Evolutionary conservation across 2,797 vertebrate species (phyloP), one percentile per base, ranked within the genome.

Genomic region (Sternotherus odoratus): DNA sequence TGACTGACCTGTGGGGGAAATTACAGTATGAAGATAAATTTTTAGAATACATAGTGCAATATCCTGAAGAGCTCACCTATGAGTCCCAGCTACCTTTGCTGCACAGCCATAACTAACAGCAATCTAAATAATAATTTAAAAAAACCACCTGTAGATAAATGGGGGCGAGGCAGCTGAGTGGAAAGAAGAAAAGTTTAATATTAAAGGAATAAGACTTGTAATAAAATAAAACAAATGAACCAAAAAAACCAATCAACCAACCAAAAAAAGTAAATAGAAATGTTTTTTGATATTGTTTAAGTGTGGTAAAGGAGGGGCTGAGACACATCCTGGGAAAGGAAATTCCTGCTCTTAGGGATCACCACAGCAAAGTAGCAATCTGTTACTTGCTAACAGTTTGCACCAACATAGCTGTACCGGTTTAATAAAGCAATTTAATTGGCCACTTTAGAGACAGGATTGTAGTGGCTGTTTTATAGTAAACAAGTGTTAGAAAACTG

Each of bases 351-450:
- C 2, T 5, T 54, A 26, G 89, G 77, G 48, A 26, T 15, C 2
- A 4, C 57, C 6, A 6, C 2, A 11, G 11, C 16, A 79, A 89
- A 89, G 33, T 15, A 28, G 4, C 30, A 51, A 46, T 50, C 89
- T 8, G 54, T 28, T n/a, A 28, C 4, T 4, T 50, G 1, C 4
- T 82, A 24, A 54, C 24, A 23, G 30, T 57, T 57, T 57, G 28
- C 28, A 57, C 28, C 28, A 57, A 26, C 30, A 28, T 30, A 57
- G n/a, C n/a, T n/a, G n/a, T 28, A 57, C 13, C 15, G 63, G 87
- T 84, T 94, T 79, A 90, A 91, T 53, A 91, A 88, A 53, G 49
- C 83, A 60, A 79, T 79, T 60, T 80, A 90, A 16, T 12, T 86
- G 86, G 74, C 50, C 17, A 5, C 54, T 74, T 75, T 81, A 43